Evolutionary conservation across 92 coral and sea anemone genomes (phyloP).

Genomic region (Epizoanthus scotinus): DNA sequence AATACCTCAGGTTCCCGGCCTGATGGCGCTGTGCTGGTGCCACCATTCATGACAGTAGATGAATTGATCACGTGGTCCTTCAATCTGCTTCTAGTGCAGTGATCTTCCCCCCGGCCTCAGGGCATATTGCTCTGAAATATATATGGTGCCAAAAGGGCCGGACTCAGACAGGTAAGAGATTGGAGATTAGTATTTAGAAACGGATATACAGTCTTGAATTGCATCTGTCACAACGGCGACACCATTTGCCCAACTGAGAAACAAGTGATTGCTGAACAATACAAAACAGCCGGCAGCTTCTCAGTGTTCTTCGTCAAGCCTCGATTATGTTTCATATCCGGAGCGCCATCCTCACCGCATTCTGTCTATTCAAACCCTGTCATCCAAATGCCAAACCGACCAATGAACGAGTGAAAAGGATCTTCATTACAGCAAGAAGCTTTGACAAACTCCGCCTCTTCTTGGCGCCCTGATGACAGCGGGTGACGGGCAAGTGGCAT

Average conservation of each 20-base stretch:
- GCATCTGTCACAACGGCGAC: constrained; percentile 1
- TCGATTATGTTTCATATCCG: constrained; percentile 27
- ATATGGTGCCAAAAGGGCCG: no score
- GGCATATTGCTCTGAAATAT: no score
- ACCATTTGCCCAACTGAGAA: constrained; percentile 13
- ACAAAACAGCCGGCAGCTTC: constrained; percentile 26
- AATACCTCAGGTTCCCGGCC: no score
- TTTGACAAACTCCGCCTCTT: constrained; percentile 41
- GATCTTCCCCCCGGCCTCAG: no score
- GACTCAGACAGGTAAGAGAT: no score
- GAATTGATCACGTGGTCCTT: no score
- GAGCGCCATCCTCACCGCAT: constrained; percentile 23
- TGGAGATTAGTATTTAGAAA: no score
- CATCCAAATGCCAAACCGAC: constrained; percentile 16
- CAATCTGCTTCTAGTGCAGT: no score
- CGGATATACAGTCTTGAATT: not conserved
- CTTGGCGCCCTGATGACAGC: constrained; percentile 46
- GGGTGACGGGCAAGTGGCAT: constrained; percentile 27
- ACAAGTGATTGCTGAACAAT: not conserved
- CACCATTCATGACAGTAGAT: no score
- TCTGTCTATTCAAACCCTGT: constrained; percentile 17
- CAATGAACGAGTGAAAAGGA: constrained; percentile 23
- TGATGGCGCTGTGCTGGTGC: no score
- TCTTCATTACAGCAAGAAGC: constrained; percentile 38
- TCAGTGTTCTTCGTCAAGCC: constrained; percentile 8